These are phyloP conservation scores for Ceratina calcarata DNA, from an alignment of 1,140 invertebrate genomes.

Conservation along the genomic window DNA sequence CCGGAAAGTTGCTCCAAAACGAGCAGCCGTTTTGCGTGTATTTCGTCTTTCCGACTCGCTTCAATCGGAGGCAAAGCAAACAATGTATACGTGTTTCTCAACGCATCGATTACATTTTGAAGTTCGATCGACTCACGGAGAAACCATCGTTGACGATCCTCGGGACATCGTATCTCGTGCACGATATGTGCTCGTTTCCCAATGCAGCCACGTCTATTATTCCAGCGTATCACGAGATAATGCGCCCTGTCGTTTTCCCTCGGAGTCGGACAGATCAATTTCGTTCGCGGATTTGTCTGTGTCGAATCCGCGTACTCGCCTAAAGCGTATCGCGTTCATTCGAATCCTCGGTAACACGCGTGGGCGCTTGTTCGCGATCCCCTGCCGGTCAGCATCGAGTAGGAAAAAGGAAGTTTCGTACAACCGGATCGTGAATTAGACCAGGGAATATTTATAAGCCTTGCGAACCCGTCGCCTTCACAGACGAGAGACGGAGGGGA, in stretches of 20 bases:
- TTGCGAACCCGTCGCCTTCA: not conserved
- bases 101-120: not conserved
- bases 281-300: conserved; percentile 10
- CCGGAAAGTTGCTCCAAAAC: conserved; percentile 17
- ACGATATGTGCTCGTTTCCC: not conserved
- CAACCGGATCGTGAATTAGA: not conserved
- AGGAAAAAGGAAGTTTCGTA: too few species aligned
- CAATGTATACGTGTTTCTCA: too few species aligned
- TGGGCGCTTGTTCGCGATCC: not conserved
- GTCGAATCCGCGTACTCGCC: conserved; percentile 23
- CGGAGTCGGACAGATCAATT: conserved; percentile 46
- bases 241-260: conserved; percentile 36
- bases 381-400: too few species aligned
- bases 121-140: not conserved
- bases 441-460: conserved; percentile 16
- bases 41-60: conserved; percentile 10
- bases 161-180: conserved; percentile 20
- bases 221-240: conserved; percentile 39
- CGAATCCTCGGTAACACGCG: conserved; percentile 12
- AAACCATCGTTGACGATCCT: not conserved
- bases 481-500: not conserved
- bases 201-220: conserved; percentile 32
- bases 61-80: too few species aligned
- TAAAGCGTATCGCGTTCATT: conserved; percentile 27
- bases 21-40: conserved; percentile 1